Evolutionary conservation across 2,113 vertebrate species (phyloP).

Genomic region (Macheiramphus alcinus): DNA sequence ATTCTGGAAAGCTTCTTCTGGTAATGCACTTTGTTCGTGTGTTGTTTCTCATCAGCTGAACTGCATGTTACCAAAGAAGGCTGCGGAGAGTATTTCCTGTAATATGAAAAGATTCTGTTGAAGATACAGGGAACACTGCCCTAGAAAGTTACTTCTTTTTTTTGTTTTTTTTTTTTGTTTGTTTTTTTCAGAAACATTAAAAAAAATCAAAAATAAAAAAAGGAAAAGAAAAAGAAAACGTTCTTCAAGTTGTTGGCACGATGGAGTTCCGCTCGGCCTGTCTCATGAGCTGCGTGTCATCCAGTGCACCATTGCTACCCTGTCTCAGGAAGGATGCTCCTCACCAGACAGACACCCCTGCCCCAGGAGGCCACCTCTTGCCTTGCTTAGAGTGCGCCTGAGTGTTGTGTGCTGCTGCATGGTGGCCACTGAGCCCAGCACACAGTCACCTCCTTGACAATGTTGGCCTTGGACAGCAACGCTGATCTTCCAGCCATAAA

Average conservation of each 20-base stretch:
- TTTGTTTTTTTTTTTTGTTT: neutral
- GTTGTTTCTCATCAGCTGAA: constrained; percentile 28
- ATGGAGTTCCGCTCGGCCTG: neutral
- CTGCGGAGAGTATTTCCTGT: constrained; percentile 34
- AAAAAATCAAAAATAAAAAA: neutral
- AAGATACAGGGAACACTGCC: constrained; percentile 45
- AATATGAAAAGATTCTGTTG: constrained; percentile 37
- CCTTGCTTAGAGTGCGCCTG: neutral
- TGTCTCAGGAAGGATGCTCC: neutral
- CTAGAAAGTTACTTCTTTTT: neutral
- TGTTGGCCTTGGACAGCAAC: neutral
- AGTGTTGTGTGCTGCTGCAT: neutral
- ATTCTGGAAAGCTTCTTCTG: constrained; percentile 53
- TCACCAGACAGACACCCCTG: neutral
- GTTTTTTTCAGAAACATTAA: neutral
- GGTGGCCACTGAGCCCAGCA: neutral
- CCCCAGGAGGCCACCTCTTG: neutral
- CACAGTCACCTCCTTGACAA: neutral
- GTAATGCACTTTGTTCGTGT: constrained; percentile 34
- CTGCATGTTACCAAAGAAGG: constrained; percentile 51
- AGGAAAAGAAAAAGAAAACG: neutral
- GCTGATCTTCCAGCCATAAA: constrained; percentile 30
- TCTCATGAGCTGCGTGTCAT: neutral
- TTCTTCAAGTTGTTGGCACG: constrained; percentile 14
- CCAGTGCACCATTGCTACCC: neutral